A percentile compares a stretch with the other conserved stretches of the same genome.
These are phyloP conservation scores for Misgurnus anguillicaudatus DNA, from an alignment of 2,113 vertebrate genomes.

Conservation along the genomic window DNA sequence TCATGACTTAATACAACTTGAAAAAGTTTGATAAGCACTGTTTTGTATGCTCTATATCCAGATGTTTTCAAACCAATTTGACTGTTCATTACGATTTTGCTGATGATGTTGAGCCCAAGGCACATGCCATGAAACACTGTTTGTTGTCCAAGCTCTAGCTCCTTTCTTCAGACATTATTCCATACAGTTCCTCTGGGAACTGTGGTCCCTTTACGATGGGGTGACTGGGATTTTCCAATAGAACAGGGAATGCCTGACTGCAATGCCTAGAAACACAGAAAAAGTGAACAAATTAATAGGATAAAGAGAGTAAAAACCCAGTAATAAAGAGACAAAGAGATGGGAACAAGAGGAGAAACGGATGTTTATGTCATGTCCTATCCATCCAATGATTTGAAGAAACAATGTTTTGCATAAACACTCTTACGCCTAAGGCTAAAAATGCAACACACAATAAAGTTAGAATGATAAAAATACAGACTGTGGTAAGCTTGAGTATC, in stretches of 20 bases:
- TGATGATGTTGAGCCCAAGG: slow-evolving; percentile 15
- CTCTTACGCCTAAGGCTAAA: neutral
- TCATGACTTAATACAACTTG: too few relatives aligned
- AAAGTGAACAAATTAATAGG: slow-evolving; percentile 12
- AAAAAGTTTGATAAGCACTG: too few relatives aligned
- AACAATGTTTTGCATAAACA: slow-evolving; percentile 12
- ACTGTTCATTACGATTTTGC: slow-evolving; percentile 42
- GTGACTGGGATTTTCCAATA: neutral
- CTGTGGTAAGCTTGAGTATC: neutral
- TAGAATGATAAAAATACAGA: neutral
- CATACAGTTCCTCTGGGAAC: neutral
- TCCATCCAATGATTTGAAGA: slow-evolving; percentile 3
- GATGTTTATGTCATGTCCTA: slow-evolving; percentile 14
- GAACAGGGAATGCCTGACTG: neutral
- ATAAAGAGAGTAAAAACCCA: neutral
- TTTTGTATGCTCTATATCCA: neutral
- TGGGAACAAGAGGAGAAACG: slow-evolving; percentile 7
- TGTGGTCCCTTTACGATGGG: neutral
- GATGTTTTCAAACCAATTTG: slow-evolving; percentile 26
- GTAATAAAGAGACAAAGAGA: neutral
- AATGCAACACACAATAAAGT: neutral
- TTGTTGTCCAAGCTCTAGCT: neutral
- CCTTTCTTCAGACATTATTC: slow-evolving; percentile 7
- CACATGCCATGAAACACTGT: slow-evolving; percentile 17
- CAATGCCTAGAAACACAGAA: slow-evolving; percentile 35